Evolutionary conservation across 2,797 vertebrate genomes (phyloP), one percentile per base, ranked within the genome.

Genomic region (Typhlichthys eigenmanni): DNA sequence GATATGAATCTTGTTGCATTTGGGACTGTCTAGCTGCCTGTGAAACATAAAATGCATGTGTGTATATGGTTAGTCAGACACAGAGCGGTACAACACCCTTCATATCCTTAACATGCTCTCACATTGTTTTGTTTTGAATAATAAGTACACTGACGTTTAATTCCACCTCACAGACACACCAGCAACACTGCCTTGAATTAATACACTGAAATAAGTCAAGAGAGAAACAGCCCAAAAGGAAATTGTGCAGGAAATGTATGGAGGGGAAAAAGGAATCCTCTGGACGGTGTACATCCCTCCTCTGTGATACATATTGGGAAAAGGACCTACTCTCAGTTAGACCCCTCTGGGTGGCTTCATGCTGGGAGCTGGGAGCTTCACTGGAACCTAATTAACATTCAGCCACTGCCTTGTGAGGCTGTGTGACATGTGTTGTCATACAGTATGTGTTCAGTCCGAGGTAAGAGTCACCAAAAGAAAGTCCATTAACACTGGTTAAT

Each of bases 11-110:
- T 91, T 94, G 95, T 57, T 84, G 87, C 54, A 93, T 90, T 87
- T 94, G 96, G 79, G 91, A 92, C 91, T 94, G 95, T 92, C 97
- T 95, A 88, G 87, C 91, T 92, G 93, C 94, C 97, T 98, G 92
- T 80, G 54, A 68, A n/a, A 68, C 29, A 72, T 47, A 66, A 62
- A 50, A 62, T 1, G 59, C 47, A 56, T 56, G 13, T 12, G 4
- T 5, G 24, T 13, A 29, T 4, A 69, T 52, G 64, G 46, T 65
- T 72, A 78, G 79, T 83, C 59, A 77, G 1, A 10, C 59, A 80
- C 59, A 60, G 13, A 55, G 19, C 71, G 55, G 49, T 10, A 49
- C 55, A 52, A 43, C 80, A 85, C 88, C 84, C 78, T 69, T 69
- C 72, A 74, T 85, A 81, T 87, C 84, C 82, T 85, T 79, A 81